Base-by-base conservation (phyloP, 2,888 invertebrate species). In the Napeogenes inachia region DNA sequence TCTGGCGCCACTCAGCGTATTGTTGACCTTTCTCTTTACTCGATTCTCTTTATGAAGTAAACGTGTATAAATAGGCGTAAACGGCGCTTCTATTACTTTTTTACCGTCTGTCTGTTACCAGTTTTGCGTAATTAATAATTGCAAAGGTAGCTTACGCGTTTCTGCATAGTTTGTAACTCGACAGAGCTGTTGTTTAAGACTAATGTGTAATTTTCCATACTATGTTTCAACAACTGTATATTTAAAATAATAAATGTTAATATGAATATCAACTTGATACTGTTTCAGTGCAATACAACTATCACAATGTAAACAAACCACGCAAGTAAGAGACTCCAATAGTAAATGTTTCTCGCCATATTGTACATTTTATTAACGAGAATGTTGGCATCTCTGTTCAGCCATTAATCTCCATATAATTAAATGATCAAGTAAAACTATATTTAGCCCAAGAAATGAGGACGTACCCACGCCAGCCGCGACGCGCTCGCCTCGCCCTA, bases 361-460 rank as follows among this genome's bases (percentile, higher is more conserved):
- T 76, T 75, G 81, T 82, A 78, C 77, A 80, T 79, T 84, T 83
- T 87, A 84, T 82, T 85, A 84, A 82, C 82, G 81, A 77, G 71
- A 80, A 84, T 78, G 84, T 84, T 85, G 85, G 84, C 87, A 83
- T 86, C 82, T 76, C 77, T 78, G 75, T 78, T 78, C 76, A 79
- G 78, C 82, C 82, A 89, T 89, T 89, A 86, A 89, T 89, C 89
- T 89, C 84, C 83, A 88, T 87, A 88, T 89, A 89, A 89, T 89
- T 87, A 89, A 87, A 89, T 87, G 88, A 89, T 89, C 88, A 88
- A 89, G 87, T 84, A 82, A 89, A 85, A 84, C 84, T 89, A 89
- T 88, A 88, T 89, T 87, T 89, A 89, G 88, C 86, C 70, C 77
- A 81, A 82, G 82, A 87, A 89, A 88, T 77, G 85, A 80, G 89